phyloP scores from a whole-genome alignment of 2,113 vertebrate genomes.

The Equus przewalskii region DNA sequence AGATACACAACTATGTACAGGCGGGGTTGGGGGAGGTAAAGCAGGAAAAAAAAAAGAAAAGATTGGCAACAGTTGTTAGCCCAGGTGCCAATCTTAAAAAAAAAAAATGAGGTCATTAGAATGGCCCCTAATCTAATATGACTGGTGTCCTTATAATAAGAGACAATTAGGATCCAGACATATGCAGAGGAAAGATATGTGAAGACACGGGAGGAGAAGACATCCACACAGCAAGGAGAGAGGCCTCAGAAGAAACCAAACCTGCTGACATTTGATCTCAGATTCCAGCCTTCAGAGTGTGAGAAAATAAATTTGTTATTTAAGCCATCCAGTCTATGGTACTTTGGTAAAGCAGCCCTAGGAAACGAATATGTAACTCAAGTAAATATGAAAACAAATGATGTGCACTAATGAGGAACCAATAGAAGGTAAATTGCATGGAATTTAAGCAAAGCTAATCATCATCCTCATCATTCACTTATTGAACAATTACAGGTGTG shows the following conservation, averaged over 20 bases:
- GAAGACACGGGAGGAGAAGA: not conserved
- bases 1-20: too few relatives aligned
- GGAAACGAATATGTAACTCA: not conserved
- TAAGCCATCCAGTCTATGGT: not conserved
- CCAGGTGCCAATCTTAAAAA: too few relatives aligned
- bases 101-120: not conserved
- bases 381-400: not conserved
- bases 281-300: not conserved
- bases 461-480: not conserved
- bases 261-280: not conserved
- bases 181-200: not conserved
- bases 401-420: not conserved
- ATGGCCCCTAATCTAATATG: not conserved
- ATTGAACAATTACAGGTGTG: not conserved
- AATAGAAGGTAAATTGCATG: not conserved
- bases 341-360: not conserved
- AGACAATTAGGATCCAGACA: not conserved
- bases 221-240: not conserved
- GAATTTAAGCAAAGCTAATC: not conserved
- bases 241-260: not conserved
- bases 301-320: not conserved
- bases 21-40: too few relatives aligned
- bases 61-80: too few relatives aligned
- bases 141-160: not conserved
- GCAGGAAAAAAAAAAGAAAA: too few relatives aligned